phyloP scores from a whole-genome alignment of 2,888 invertebrate species.

The Mechanitis messenoides region DNA sequence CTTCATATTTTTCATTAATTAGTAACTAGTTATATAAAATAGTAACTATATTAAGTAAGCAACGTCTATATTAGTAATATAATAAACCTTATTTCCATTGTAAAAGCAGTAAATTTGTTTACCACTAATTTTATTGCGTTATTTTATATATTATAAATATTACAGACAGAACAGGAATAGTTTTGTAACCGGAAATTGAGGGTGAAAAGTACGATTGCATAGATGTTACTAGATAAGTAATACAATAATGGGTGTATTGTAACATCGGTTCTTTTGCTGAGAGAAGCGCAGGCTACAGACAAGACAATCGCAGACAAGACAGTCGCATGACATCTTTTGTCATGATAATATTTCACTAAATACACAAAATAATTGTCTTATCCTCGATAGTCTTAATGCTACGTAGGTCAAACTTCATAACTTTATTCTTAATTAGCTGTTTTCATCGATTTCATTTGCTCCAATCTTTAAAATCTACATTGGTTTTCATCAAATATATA shows the following conservation, averaged over 20 bases:
- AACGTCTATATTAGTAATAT: too few species aligned
- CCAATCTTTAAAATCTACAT: too few species aligned
- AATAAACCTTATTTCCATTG: not conserved
- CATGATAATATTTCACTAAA: too few species aligned
- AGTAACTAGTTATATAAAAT: not conserved
- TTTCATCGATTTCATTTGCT: too few species aligned
- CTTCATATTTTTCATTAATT: not conserved
- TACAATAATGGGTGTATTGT: slow-evolving; percentile 62
- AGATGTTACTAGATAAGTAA: slow-evolving; percentile 56
- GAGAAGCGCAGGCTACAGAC: slow-evolving; percentile 53
- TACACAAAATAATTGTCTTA: too few species aligned
- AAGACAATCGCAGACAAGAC: slow-evolving; percentile 17
- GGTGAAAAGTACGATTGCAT: slow-evolving; percentile 41
- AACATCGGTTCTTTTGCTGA: slow-evolving; percentile 48
- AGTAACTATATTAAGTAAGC: not conserved
- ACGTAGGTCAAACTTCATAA: too few species aligned
- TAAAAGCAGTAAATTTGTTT: not conserved
- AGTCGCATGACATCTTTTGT: not conserved
- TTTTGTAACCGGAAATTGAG: slow-evolving; percentile 29
- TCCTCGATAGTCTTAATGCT: too few species aligned
- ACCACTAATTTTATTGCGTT: not conserved
- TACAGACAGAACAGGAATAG: slow-evolving; percentile 15
- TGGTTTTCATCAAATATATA: too few species aligned
- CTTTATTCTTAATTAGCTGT: too few species aligned
- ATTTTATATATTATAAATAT: slow-evolving; percentile 1